Conservation (phyloP, 2,888 invertebrate species). For the Pristionchus mayeri region DNA sequence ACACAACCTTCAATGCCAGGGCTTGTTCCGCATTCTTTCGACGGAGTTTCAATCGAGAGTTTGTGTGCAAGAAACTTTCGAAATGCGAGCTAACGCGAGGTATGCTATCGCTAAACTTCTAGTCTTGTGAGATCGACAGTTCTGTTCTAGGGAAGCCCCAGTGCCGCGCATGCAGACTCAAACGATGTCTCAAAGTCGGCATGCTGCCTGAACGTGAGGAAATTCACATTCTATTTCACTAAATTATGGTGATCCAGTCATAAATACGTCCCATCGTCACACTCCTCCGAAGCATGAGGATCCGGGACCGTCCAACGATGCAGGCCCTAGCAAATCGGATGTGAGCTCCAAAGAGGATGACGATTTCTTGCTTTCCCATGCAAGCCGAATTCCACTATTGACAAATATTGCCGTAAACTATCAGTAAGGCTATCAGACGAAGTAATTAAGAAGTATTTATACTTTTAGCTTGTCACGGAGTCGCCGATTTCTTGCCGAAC, state of each 20-base stretch:
- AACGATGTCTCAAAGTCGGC: not conserved
- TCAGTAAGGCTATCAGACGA: not conserved
- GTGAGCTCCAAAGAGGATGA: no score
- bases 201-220: not conserved
- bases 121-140: no score
- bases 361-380: not conserved
- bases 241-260: not conserved
- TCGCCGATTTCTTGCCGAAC: not conserved
- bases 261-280: not conserved
- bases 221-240: no score
- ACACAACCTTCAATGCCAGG: not conserved
- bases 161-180: not conserved
- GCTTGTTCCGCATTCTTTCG: conserved; percentile 16
- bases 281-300: no score
- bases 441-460: not conserved
- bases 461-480: not conserved
- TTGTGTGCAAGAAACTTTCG: not conserved
- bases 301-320: not conserved
- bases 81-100: not conserved
- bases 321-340: no score
- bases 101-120: not conserved
- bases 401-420: not conserved
- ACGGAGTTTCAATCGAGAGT: not conserved
- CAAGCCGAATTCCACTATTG: not conserved
- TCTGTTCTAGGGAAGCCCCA: not conserved